These are phyloP conservation scores for Calameuta idolon DNA, from an alignment of 2,888 invertebrate genomes.

Conservation along the genomic window DNA sequence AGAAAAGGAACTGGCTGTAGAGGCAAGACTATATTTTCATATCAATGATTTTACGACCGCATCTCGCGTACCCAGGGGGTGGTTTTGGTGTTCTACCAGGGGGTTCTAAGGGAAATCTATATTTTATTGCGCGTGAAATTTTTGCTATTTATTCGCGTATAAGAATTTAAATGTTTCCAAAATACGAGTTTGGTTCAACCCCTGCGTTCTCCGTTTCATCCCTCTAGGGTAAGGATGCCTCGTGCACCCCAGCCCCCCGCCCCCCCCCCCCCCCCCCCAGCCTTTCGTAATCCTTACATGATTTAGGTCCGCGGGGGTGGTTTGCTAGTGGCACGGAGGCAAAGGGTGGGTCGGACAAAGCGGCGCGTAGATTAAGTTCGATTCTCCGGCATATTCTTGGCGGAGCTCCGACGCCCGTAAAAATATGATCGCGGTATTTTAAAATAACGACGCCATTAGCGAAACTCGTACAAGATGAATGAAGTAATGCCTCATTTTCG, in stretches of 20 bases:
- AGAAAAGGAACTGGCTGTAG: constrained; percentile 15
- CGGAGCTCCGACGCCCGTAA: constrained; percentile 37
- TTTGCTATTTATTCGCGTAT: constrained; percentile 68
- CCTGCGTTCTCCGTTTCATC: constrained; percentile 19
- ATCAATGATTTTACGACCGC: constrained; percentile 68
- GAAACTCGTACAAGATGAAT: constrained; percentile 57
- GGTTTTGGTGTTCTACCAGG: constrained; percentile 34
- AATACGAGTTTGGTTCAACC: constrained; percentile 50
- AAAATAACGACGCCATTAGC: constrained; percentile 65
- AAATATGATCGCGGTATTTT: constrained; percentile 64
- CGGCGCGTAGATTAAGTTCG: constrained; percentile 57
- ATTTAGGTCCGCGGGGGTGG: constrained; percentile 57
- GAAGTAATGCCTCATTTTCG: constrained; percentile 56
- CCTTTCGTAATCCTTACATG: constrained; percentile 59
- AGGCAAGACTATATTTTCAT: constrained; percentile 63
- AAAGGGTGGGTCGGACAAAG: constrained; percentile 38
- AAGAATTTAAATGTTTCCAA: constrained; percentile 67
- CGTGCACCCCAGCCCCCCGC: constrained; percentile 20
- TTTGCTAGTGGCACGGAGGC: constrained; percentile 26
- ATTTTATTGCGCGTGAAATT: constrained; percentile 68
- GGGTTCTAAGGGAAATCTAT: constrained; percentile 62
- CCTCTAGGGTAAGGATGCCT: constrained; percentile 33
- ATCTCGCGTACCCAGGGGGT: constrained; percentile 50
- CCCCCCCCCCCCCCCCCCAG: constrained; percentile 15
- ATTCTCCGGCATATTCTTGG: constrained; percentile 58